Conservation (phyloP, 2,113 vertebrate species). For the Merops nubicus region DNA sequence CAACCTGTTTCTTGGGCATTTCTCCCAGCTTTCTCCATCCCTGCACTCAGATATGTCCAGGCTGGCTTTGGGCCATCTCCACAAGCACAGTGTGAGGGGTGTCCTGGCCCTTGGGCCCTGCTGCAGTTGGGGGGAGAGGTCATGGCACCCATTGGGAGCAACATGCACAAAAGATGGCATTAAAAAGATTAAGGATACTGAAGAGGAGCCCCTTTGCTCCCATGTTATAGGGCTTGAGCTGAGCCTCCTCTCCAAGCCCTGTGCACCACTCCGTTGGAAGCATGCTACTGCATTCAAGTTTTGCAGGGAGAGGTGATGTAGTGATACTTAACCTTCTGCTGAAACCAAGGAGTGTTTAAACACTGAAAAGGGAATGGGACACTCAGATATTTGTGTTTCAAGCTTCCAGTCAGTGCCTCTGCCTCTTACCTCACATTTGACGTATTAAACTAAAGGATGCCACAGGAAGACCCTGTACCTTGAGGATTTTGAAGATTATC, state of each 20-base stretch:
- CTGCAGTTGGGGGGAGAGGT: background rate
- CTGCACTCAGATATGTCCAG: background rate
- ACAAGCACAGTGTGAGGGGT: no score
- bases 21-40: background rate
- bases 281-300: accelerated
- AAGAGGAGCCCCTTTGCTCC: background rate
- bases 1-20: background rate
- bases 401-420: background rate
- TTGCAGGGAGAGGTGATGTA: background rate
- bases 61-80: background rate
- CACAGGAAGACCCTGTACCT: background rate
- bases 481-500: background rate
- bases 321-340: background rate
- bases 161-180: background rate
- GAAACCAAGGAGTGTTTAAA: background rate
- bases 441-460: background rate
- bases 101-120: background rate
- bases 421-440: background rate
- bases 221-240: background rate
- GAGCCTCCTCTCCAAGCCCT: accelerated
- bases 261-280: accelerated
- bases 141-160: accelerated
- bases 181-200: background rate
- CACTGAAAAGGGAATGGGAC: accelerated
- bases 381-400: background rate